Base-by-base conservation (phyloP, 2,113 vertebrate genomes). In the Sapajus apella region DNA sequence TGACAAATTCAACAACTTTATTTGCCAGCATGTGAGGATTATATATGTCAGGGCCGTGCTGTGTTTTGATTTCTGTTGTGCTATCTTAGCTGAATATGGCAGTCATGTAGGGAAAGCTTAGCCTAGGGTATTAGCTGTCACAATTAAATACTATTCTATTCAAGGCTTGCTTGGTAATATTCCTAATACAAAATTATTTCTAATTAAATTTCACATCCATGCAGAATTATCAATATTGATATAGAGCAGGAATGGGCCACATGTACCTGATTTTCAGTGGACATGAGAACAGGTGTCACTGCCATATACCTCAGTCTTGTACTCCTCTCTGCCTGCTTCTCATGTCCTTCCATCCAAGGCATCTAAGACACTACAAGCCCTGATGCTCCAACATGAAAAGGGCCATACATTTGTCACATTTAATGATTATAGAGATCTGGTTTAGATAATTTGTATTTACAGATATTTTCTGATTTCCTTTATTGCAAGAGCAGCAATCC, bases 61-160 rank as follows among this genome's bases (percentile, higher is more conserved):
- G 11, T 75, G 32, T 84, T 95, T 95, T 96, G 30, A 84, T 93
- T 81, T n/a, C 16, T 93, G 40, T 58, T 89, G n/a, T 47, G 94
- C 97, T 93, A 55, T 90, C 87, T 96, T 95, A 85, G 90, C 80
- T 95, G 64, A 87, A 75, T 66, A 52, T 52, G 56, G 27, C 66
- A 94, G 70, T 43, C 30, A 89, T 47, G 94, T 80, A 97, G 87
- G 86, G 47, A 81, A 93, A 43, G 21, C 43, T 96, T 93, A 73
- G 52, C 77, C 20, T 68, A 80, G 86, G 45, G 47, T 91, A 92
- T 55, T 72, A 92, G 50, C 21, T 94, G 43, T 30, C 72, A 27
- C 66, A 94, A 70, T 92, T 92, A 94, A 82, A 30, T 47, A 68
- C 50, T 45, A 11, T 79, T 81, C 40, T 75, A 61, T 45, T 93